A percentile compares a stretch with the other conserved stretches of the same genome.
phyloP scores from a whole-genome alignment of 2,113 vertebrate species.

The Anseranas semipalmata region DNA sequence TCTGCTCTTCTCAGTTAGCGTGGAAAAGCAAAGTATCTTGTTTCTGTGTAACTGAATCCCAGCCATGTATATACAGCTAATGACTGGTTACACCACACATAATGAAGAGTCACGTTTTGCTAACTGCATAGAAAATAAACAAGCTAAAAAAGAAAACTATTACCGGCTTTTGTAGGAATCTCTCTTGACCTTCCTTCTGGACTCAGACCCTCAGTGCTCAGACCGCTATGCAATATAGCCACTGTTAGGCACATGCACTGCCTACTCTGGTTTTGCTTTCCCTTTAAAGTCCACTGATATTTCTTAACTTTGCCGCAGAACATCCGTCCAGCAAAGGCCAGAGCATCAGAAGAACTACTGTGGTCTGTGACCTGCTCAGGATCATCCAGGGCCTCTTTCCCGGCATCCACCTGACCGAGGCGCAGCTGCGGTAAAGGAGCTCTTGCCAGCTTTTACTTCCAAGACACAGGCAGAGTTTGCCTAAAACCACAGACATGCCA shows the following conservation, averaged over 20 bases:
- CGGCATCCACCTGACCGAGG: neutral
- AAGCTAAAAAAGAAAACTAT: constrained; percentile 52
- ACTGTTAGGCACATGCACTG: neutral
- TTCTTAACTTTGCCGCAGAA: neutral
- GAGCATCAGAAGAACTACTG: neutral
- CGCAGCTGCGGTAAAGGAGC: neutral
- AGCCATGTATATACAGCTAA: constrained; percentile 48
- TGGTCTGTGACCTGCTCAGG: neutral
- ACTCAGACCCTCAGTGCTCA: neutral
- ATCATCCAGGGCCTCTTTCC: neutral
- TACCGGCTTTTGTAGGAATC: constrained; percentile 36
- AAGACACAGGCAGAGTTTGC: neutral
- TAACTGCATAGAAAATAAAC: constrained; percentile 66
- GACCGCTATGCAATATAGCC: neutral
- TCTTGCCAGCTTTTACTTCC: neutral
- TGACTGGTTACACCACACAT: constrained; percentile 50
- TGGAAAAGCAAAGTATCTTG: constrained; percentile 15
- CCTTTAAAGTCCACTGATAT: neutral
- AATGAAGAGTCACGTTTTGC: constrained; percentile 58
- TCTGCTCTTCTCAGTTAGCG: neutral
- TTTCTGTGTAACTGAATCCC: constrained; percentile 55
- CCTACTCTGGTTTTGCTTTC: neutral
- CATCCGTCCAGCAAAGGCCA: neutral
- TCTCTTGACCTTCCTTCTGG: neutral
- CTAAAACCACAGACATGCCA: neutral